Conservation (phyloP, 1,140 invertebrate genomes). For the Thereuonema tuberculata region DNA sequence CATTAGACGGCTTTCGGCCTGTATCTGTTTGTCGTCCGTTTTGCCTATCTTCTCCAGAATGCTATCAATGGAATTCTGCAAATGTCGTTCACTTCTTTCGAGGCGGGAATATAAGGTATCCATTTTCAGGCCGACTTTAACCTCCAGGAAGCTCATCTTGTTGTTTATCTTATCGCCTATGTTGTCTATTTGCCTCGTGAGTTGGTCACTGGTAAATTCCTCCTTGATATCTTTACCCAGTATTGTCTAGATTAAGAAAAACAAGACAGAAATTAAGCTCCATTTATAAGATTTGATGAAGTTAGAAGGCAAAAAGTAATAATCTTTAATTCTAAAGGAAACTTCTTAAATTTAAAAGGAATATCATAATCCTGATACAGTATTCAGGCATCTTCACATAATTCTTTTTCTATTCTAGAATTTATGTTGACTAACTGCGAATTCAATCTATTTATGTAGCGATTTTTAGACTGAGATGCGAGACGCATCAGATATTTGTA, state of each 20-base stretch:
- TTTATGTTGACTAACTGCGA: too few species aligned
- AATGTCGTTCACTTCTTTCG: conserved; percentile 13
- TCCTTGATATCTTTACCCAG: conserved; percentile 29
- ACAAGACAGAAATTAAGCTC: background rate
- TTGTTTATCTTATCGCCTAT: conserved; percentile 32
- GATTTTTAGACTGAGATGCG: too few species aligned
- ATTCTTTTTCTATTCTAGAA: too few species aligned
- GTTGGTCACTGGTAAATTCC: conserved; percentile 30
- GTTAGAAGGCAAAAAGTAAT: too few species aligned
- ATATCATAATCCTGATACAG: too few species aligned
- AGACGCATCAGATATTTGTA: too few species aligned
- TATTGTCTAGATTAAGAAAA: conserved; percentile 9
- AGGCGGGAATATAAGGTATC: conserved; percentile 23
- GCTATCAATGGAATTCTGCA: conserved; percentile 15
- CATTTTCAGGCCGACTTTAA: conserved; percentile 25
- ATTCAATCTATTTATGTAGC: too few species aligned
- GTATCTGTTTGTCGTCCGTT: conserved; percentile 12
- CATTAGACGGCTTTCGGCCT: conserved; percentile 7
- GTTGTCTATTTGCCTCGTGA: conserved; percentile 24
- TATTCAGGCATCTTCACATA: too few species aligned
- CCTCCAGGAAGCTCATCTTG: conserved; percentile 29
- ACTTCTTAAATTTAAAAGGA: too few species aligned
- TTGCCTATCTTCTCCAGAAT: conserved; percentile 17
- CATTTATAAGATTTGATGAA: too few species aligned
- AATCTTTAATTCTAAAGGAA: too few species aligned